These are phyloP conservation scores for Zaprionus camerounensis DNA, from an alignment of 1,140 invertebrate genomes.

Conservation along the genomic window DNA sequence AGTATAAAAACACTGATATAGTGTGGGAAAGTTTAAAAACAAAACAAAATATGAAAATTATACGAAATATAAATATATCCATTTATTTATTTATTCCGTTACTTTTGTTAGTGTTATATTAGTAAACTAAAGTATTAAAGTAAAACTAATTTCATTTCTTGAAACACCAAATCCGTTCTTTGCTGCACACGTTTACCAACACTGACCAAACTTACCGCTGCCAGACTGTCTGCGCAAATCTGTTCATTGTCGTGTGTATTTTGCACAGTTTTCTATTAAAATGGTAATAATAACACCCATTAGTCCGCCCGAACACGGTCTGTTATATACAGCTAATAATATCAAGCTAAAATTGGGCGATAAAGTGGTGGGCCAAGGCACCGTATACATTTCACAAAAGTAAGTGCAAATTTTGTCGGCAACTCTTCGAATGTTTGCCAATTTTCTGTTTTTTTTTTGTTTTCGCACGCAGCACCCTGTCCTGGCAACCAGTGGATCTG, in stretches of 20 bases:
- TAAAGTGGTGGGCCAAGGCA: constrained; percentile 69
- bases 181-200: constrained; percentile 38
- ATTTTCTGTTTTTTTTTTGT: constrained; percentile 34
- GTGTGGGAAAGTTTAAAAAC: too few relatives aligned
- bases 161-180: neutral
- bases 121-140: neutral
- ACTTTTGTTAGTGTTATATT: neutral
- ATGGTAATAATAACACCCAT: constrained; percentile 79
- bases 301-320: constrained; percentile 65
- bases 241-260: constrained; percentile 43
- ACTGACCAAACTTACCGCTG: constrained; percentile 46
- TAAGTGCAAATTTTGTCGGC: constrained; percentile 48
- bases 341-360: constrained; percentile 75
- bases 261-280: constrained; percentile 62
- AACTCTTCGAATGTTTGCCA: constrained; percentile 32
- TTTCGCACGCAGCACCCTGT: constrained; percentile 55
- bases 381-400: constrained; percentile 79
- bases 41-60: neutral
- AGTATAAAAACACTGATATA: constrained; percentile 8
- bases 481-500: constrained; percentile 68
- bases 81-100: neutral
- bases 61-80: neutral
- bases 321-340: constrained; percentile 76
- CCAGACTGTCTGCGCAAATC: constrained; percentile 42
- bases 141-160: neutral